Evolutionary conservation across 2,888 invertebrate species (phyloP).

Genomic region (Drosophila ustulata): DNA sequence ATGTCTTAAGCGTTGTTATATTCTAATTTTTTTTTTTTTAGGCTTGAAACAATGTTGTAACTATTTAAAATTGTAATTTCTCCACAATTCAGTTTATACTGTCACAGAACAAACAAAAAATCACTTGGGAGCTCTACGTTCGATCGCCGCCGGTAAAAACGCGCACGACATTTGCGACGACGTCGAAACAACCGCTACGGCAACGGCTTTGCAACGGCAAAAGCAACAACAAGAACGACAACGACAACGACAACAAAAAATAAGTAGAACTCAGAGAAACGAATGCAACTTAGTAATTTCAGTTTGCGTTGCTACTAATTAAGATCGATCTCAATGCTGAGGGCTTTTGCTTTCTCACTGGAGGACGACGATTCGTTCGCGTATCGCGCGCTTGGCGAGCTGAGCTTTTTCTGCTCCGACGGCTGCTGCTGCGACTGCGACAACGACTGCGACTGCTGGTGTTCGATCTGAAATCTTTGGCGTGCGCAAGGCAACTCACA

Average conservation of each 20-base stretch:
- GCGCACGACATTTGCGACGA: conserved; percentile 19
- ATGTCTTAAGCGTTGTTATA: not conserved
- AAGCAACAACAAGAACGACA: not conserved
- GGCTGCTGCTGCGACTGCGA: conserved; percentile 26
- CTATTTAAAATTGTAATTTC: conserved; percentile 1
- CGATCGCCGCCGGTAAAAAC: conserved; percentile 72
- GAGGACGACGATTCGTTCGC: conserved; percentile 37
- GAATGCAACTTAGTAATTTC: conserved; percentile 14
- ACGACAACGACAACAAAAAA: not conserved
- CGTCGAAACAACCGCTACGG: not conserved
- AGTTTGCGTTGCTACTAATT: conserved; percentile 10
- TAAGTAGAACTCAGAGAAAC: conserved; percentile 3
- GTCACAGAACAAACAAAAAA: conserved; percentile 68
- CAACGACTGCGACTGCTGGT: conserved; percentile 31
- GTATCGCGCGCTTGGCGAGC: conserved; percentile 55
- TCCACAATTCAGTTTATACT: conserved; percentile 37
- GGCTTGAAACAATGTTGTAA: not conserved
- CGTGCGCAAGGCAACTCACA: conserved; percentile 81
- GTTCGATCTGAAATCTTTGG: conserved; percentile 80
- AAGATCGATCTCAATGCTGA: conserved; percentile 23
- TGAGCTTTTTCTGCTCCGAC: conserved; percentile 58
- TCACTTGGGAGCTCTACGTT: conserved; percentile 45
- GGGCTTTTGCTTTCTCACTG: conserved; percentile 28
- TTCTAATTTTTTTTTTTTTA: not conserved
- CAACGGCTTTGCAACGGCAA: conserved; percentile 7